Conservation (phyloP, 2,113 vertebrate species). For the Clinocottus analis region DNA sequence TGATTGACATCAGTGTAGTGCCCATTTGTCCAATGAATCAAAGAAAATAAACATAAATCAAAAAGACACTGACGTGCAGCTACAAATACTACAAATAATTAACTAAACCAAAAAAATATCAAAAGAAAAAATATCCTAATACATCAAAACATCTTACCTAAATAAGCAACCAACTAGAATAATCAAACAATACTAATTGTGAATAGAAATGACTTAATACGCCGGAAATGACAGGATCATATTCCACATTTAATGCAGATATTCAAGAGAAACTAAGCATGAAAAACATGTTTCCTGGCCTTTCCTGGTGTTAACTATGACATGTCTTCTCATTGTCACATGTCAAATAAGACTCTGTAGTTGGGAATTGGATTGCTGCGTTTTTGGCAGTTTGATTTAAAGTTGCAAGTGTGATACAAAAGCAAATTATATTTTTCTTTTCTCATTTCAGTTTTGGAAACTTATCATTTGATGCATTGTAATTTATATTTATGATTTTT, state of each 20-base stretch:
- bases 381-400: background rate
- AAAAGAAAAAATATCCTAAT: too few species aligned
- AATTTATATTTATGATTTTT: background rate
- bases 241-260: background rate
- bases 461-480: background rate
- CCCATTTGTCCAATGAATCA: too few species aligned
- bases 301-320: background rate
- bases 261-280: background rate
- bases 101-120: too few species aligned
- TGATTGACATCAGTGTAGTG: conserved; percentile 1
- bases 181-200: too few species aligned
- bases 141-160: too few species aligned
- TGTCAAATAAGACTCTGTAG: background rate
- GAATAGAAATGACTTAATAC: too few species aligned
- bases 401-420: background rate
- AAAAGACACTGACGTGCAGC: too few species aligned
- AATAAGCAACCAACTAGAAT: too few species aligned
- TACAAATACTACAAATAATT: too few species aligned
- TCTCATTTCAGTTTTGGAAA: background rate
- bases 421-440: background rate
- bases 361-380: background rate
- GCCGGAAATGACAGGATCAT: background rate
- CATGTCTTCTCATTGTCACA: background rate
- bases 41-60: too few species aligned
- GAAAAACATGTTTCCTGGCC: background rate